Percentiles rank a stretch among this genome's conserved stretches.
Conservation (phyloP, 1,140 invertebrate species). For the Conus ventricosus region DNA sequence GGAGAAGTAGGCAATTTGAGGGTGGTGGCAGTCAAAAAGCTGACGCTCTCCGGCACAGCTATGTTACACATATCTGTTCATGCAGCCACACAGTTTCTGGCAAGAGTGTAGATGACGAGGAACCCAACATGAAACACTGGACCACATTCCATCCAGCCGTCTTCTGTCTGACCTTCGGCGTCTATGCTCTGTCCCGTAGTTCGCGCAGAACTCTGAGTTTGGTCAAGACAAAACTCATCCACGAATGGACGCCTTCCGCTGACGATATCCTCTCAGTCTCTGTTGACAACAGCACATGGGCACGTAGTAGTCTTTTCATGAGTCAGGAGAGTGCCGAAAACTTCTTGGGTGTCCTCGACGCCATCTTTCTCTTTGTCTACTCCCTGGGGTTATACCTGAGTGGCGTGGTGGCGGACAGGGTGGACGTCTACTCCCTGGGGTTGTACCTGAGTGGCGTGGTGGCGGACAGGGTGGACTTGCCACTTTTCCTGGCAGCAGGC, state of each 20-base stretch:
- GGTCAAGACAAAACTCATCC: background rate
- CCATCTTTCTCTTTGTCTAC: conserved; percentile 77
- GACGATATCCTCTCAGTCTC: too few relatives aligned
- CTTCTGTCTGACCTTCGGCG: too few relatives aligned
- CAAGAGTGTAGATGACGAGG: too few relatives aligned
- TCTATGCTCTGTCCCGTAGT: background rate
- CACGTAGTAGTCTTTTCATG: conserved; percentile 65
- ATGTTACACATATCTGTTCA: too few relatives aligned
- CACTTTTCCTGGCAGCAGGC: background rate
- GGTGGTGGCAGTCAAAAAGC: too few relatives aligned
- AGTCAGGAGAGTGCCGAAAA: conserved; percentile 68
- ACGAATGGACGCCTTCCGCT: conserved; percentile 7
- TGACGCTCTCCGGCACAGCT: too few relatives aligned
- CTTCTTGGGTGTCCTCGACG: conserved; percentile 76
- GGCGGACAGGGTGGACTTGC: background rate
- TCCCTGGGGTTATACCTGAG: conserved; percentile 62
- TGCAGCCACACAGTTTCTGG: too few relatives aligned
- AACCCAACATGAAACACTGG: too few relatives aligned
- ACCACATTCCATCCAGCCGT: too few relatives aligned
- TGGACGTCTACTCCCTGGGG: conserved; percentile 73
- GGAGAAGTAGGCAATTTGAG: too few relatives aligned
- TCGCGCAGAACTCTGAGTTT: conserved; percentile 11
- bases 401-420: background rate
- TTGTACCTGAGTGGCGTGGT: conserved; percentile 5
- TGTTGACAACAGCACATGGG: too few relatives aligned